Percentiles rank a stretch among this genome's conserved stretches.
phyloP scores from a whole-genome alignment of 1,140 invertebrate genomes.

The Eueides isabella region DNA sequence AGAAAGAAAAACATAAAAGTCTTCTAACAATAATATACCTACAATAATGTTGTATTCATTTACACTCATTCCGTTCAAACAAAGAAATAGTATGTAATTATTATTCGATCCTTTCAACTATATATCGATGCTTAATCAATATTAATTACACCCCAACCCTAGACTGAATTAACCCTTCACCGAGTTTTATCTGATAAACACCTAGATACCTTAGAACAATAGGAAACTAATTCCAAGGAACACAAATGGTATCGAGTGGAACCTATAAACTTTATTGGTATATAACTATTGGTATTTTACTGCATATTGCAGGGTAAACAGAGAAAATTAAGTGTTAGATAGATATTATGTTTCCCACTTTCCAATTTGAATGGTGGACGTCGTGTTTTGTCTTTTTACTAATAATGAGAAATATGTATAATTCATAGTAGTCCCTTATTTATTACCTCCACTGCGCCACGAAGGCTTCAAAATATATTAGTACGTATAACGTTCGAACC shows the following conservation, averaged over 20 bases:
- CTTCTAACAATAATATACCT: neutral
- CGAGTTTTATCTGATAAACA: conserved; percentile 34
- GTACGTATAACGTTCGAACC: too few relatives aligned
- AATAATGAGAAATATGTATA: too few relatives aligned
- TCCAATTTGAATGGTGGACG: too few relatives aligned
- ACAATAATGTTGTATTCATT: neutral
- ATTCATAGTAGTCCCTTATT: too few relatives aligned
- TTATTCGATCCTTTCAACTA: conserved; percentile 15
- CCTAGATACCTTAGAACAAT: conserved; percentile 14
- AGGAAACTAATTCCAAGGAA: neutral
- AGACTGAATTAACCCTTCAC: conserved; percentile 34
- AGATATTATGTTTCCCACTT: too few relatives aligned
- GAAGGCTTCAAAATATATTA: too few relatives aligned
- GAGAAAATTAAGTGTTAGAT: too few relatives aligned
- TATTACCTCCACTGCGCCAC: too few relatives aligned
- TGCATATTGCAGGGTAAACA: too few relatives aligned
- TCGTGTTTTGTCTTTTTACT: too few relatives aligned
- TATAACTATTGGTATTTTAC: neutral
- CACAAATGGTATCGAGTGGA: neutral
- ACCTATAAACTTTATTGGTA: neutral
- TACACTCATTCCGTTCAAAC: neutral
- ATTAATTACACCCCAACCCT: conserved; percentile 29
- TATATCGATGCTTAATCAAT: conserved; percentile 24
- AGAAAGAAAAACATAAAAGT: neutral
- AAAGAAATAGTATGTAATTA: conserved; percentile 9